These are phyloP conservation scores for Apistogramma diplotaenia DNA, from an alignment of 2,113 vertebrate genomes.

Conservation along the genomic window DNA sequence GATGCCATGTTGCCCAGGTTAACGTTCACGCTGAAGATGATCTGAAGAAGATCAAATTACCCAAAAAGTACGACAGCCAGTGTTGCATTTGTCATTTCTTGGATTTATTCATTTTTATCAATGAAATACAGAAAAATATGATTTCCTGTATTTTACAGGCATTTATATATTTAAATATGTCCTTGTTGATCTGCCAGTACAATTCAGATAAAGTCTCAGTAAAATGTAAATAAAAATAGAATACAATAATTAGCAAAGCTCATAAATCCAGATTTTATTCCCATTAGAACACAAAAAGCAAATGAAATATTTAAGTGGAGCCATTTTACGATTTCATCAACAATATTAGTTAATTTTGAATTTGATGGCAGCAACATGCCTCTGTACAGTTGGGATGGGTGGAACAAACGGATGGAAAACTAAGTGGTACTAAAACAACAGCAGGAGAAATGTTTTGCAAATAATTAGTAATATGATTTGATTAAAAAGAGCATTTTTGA, in stretches of 20 bases:
- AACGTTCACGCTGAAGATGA: slow-evolving; percentile 91
- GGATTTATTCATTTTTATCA: not conserved
- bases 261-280: not conserved
- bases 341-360: not conserved
- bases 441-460: no score
- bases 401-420: no score
- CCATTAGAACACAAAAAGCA: not conserved
- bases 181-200: not conserved
- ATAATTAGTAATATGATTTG: no score
- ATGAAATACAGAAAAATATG: not conserved
- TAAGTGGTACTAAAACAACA: no score
- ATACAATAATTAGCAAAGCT: not conserved
- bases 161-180: not conserved
- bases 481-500: no score
- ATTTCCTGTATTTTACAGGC: not conserved
- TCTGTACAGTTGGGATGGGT: no score
- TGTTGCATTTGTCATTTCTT: not conserved
- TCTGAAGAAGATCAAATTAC: slow-evolving; percentile 93
- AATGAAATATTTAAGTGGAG: not conserved
- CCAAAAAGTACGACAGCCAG: slow-evolving; percentile 86
- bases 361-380: no score
- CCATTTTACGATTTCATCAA: no score
- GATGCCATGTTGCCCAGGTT: slow-evolving; percentile 90
- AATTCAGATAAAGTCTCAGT: not conserved
- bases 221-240: not conserved